A percentile compares a stretch with the other conserved stretches of the same genome.
phyloP scores from a whole-genome alignment of 2,797 vertebrate species.

The Glyptemys insculpta region DNA sequence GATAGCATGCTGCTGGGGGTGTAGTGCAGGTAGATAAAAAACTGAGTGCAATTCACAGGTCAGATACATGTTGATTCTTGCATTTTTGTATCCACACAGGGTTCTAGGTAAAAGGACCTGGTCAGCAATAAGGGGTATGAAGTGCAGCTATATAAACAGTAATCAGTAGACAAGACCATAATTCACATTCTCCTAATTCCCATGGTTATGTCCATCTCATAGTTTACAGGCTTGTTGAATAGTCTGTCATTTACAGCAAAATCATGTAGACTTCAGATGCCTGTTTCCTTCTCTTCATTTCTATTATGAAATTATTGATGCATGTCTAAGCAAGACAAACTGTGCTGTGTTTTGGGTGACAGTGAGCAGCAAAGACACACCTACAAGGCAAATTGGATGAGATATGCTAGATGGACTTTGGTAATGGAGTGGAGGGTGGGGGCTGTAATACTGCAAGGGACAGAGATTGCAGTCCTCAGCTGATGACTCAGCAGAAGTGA shows the following conservation, averaged over 20 bases:
- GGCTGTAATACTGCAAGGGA: neutral
- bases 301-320: neutral
- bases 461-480: neutral
- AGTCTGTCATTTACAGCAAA: neutral
- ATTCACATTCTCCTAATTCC: neutral
- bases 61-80: no score
- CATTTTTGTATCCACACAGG: no score
- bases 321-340: neutral
- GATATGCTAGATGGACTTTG: neutral
- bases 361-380: no score
- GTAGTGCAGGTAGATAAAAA: no score
- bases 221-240: neutral
- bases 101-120: neutral
- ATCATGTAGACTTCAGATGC: neutral
- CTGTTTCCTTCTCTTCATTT: neutral
- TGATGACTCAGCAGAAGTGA: neutral
- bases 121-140: neutral
- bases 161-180: neutral
- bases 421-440: no score
- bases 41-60: no score
- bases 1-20: no score
- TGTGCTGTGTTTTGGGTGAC: neutral
- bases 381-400: neutral
- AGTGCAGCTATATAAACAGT: no score
- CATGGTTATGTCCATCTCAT: neutral